Conservation (phyloP, 2,113 vertebrate species). For the Ameiurus melas region DNA sequence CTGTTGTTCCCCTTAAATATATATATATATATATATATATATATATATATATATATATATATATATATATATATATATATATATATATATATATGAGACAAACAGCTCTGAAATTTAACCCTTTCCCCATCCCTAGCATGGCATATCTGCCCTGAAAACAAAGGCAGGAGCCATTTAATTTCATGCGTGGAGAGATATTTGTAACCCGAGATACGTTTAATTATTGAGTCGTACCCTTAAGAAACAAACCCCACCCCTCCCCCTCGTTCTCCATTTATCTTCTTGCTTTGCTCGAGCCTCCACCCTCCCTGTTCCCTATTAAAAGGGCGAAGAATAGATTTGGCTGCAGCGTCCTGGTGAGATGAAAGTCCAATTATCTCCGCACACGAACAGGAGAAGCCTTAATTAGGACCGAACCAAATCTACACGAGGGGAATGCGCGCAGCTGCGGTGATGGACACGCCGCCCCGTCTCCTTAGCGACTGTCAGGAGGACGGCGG, state of each 20-base stretch:
- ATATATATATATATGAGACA: too few species aligned
- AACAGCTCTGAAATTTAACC: slow-evolving; percentile 17
- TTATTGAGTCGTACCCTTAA: slow-evolving; percentile 89
- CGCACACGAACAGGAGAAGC: slow-evolving; percentile 88
- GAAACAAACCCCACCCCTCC: slow-evolving; percentile 83
- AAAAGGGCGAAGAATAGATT: slow-evolving; percentile 91
- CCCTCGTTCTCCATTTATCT: slow-evolving; percentile 81
- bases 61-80: too few species aligned
- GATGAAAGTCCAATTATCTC: slow-evolving; percentile 97
- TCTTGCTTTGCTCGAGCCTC: slow-evolving; percentile 65
- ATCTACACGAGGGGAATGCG: slow-evolving; percentile 84
- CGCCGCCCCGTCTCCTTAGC: slow-evolving; percentile 77
- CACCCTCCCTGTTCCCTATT: slow-evolving; percentile 63
- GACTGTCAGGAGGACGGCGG: slow-evolving; percentile 75
- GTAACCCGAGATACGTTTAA: slow-evolving; percentile 84
- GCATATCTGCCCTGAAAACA: slow-evolving; percentile 12
- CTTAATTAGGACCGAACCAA: slow-evolving; percentile 90
- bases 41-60: too few species aligned
- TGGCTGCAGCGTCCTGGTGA: slow-evolving; percentile 90
- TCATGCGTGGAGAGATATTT: slow-evolving; percentile 64
- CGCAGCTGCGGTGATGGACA: slow-evolving; percentile 81
- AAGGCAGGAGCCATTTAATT: slow-evolving; percentile 38
- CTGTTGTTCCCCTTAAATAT: slow-evolving; percentile 14
- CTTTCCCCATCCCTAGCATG: not conserved
- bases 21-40: too few species aligned